Conservation (phyloP, 2,797 vertebrate species). For the Notoglanidium macrostoma region DNA sequence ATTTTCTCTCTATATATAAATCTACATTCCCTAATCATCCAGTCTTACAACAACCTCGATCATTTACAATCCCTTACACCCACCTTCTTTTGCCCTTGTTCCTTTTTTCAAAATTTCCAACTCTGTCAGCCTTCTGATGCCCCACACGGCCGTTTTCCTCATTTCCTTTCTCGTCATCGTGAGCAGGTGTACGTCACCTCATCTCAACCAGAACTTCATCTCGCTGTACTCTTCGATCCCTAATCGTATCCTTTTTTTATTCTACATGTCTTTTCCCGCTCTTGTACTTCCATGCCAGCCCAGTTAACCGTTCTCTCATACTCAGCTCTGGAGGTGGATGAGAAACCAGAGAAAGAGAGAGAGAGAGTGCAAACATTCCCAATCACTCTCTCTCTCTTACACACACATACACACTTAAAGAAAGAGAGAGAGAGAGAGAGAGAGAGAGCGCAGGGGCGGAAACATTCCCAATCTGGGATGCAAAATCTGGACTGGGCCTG, state of each 20-base stretch:
- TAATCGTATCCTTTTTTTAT: not conserved
- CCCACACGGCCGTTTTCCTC: conserved; percentile 5
- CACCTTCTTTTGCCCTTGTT: not conserved
- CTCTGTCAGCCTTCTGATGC: conserved; percentile 2
- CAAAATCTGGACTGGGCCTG: conserved; percentile 75
- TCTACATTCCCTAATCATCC: not conserved
- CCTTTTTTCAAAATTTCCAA: conserved; percentile 5
- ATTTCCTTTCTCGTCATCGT: conserved; percentile 14
- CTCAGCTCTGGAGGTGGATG: conserved; percentile 18
- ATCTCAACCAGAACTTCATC: not conserved
- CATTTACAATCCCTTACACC: not conserved
- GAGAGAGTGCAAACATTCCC: conserved; percentile 13
- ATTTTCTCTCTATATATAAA: not conserved
- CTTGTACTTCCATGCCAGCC: conserved; percentile 10
- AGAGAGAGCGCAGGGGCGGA: conserved; percentile 53
- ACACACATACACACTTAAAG: not conserved
- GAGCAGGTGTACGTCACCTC: conserved; percentile 5
- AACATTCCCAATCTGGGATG: conserved; percentile 72
- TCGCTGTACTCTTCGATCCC: not conserved
- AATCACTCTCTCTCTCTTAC: conserved; percentile 14
- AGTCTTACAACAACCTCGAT: not conserved
- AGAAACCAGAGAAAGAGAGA: conserved; percentile 10
- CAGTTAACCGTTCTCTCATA: conserved; percentile 1
- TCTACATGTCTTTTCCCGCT: not conserved
- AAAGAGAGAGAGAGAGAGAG: conserved; percentile 2